Percentiles rank a stretch among this genome's conserved stretches.
These are phyloP conservation scores for Nephrotoma flavescens DNA, from an alignment of 2,888 invertebrate species.

Conservation along the genomic window DNA sequence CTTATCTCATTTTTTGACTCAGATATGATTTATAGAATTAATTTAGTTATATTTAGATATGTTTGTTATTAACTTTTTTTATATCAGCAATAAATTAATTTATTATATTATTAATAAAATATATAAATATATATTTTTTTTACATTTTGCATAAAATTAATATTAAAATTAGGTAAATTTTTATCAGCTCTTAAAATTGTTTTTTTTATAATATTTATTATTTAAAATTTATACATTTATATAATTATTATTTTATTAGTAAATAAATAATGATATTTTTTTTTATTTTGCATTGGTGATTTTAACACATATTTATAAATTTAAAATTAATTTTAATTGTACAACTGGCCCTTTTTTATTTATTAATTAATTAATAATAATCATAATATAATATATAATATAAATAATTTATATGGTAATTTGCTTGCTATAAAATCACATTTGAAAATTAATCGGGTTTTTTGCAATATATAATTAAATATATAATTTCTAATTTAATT, in stretches of 20 bases:
- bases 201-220: background rate
- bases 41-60: background rate
- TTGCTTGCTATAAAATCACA: background rate
- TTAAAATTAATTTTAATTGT: background rate
- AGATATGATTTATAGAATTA: background rate
- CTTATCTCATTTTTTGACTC: background rate
- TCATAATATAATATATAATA: background rate
- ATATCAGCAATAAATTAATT: background rate
- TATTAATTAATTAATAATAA: background rate
- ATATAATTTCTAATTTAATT: background rate
- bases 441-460: background rate
- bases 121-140: background rate
- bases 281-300: background rate
- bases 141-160: background rate
- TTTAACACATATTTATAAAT: background rate
- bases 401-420: background rate
- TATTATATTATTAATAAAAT: background rate
- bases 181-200: background rate
- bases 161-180: background rate
- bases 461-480: background rate
- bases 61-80: background rate
- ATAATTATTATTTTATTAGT: background rate
- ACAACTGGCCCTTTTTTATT: background rate
- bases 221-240: background rate
- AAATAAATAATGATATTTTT: background rate